Percentiles rank a stretch among this genome's conserved stretches.
phyloP scores from a whole-genome alignment of 2,113 vertebrate genomes.

The Cinclus cinclus region DNA sequence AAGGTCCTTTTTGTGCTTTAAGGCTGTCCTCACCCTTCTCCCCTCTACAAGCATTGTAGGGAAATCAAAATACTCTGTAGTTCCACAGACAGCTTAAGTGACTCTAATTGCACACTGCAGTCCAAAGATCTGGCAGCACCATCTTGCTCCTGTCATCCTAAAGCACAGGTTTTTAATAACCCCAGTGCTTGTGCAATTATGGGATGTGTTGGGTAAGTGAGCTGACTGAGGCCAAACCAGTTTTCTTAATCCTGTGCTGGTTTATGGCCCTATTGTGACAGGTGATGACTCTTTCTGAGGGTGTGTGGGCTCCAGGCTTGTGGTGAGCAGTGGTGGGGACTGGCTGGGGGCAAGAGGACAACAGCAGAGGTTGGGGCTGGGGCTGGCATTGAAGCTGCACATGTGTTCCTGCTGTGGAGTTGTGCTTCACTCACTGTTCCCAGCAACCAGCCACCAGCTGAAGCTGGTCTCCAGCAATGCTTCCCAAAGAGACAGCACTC shows the following conservation, averaged over 20 bases:
- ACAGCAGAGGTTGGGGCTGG: neutral
- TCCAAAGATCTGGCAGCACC: neutral
- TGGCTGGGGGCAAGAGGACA: neutral
- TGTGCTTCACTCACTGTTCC: neutral
- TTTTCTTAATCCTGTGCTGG: neutral
- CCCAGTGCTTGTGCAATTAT: neutral
- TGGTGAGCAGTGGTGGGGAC: neutral
- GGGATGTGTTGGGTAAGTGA: neutral
- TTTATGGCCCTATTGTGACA: neutral
- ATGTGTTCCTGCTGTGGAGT: neutral
- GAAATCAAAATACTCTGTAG: neutral
- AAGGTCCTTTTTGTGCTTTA: neutral
- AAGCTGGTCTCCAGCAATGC: neutral
- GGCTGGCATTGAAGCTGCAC: neutral
- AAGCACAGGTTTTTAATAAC: rapidly evolving
- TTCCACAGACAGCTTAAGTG: neutral
- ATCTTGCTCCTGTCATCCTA: neutral
- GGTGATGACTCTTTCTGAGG: neutral
- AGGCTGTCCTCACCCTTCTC: neutral
- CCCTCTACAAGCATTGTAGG: neutral
- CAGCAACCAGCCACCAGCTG: neutral
- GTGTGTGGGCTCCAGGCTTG: rapidly evolving
- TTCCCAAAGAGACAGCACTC: neutral
- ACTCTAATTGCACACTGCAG: neutral
- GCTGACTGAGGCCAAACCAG: neutral